phyloP scores from a whole-genome alignment of 2,888 invertebrate genomes.

The Apamea sordens region DNA sequence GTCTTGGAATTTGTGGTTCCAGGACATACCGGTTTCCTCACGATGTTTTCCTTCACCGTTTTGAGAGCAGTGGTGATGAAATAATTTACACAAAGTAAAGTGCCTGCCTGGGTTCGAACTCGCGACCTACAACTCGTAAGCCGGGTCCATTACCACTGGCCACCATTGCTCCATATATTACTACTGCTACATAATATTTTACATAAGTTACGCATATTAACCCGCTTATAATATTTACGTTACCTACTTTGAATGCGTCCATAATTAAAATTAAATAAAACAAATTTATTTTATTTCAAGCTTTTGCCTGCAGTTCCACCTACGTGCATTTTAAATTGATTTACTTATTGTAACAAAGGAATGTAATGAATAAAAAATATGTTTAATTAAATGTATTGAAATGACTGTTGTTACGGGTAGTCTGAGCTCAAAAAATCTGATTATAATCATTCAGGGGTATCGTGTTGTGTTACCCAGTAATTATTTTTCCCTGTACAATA shows the following conservation, averaged over 20 bases:
- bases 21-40: no score
- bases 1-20: no score
- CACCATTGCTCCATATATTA: no score
- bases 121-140: no score
- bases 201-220: constrained; percentile 34
- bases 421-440: background rate
- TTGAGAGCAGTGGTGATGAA: no score
- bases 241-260: constrained; percentile 31
- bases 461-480: background rate
- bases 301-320: background rate
- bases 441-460: background rate
- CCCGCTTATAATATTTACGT: constrained; percentile 45
- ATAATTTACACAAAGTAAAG: no score
- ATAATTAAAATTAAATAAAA: constrained; percentile 61
- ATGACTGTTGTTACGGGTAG: background rate
- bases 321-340: constrained; percentile 8
- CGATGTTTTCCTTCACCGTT: no score
- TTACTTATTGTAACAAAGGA: constrained; percentile 2
- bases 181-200: background rate
- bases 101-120: no score
- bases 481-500: no score
- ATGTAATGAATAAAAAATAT: background rate
- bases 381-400: background rate
- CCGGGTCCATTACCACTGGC: no score
- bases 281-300: constrained; percentile 43